These are phyloP conservation scores for Hippocampus guttulatus DNA, from an alignment of 2,113 vertebrate genomes.

Conservation along the genomic window DNA sequence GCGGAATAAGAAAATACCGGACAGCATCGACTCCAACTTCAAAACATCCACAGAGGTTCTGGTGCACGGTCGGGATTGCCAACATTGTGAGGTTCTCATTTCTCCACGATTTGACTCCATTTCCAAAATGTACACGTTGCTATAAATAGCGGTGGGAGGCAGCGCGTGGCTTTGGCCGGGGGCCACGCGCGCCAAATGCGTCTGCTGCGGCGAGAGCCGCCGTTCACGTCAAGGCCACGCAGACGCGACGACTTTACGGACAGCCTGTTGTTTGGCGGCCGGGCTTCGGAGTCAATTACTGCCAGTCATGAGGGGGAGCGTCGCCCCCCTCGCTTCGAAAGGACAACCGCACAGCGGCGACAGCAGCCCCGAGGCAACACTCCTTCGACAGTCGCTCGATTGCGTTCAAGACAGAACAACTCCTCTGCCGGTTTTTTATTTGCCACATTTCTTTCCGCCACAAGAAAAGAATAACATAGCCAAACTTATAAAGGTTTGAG, in stretches of 20 bases:
- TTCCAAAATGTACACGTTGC: slow-evolving; percentile 23
- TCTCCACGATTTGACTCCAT: not conserved
- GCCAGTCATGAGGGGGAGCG: slow-evolving; percentile 49
- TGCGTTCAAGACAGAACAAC: slow-evolving; percentile 53
- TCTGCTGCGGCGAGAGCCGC: slow-evolving; percentile 34
- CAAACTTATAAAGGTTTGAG: not conserved
- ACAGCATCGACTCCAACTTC: not conserved
- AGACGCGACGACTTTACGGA: slow-evolving; percentile 57
- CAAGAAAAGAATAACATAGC: not conserved
- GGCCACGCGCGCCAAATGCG: slow-evolving; percentile 16
- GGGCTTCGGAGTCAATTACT: slow-evolving; percentile 60
- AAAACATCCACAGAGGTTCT: slow-evolving; percentile 8
- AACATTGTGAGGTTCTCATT: not conserved
- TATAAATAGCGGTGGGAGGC: slow-evolving; percentile 31
- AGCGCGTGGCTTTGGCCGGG: slow-evolving; percentile 20
- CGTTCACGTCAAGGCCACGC: slow-evolving; percentile 38
- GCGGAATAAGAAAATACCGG: not conserved
- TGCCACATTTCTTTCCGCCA: slow-evolving; percentile 20
- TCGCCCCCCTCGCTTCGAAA: slow-evolving; percentile 29
- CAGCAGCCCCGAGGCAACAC: slow-evolving; percentile 26
- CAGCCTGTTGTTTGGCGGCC: slow-evolving; percentile 41
- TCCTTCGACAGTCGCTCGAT: slow-evolving; percentile 46
- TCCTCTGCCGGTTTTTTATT: slow-evolving; percentile 47
- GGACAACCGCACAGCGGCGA: slow-evolving; percentile 49
- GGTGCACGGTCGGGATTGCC: slow-evolving; percentile 8